phyloP scores from a whole-genome alignment of 2,113 vertebrate genomes.

The Lepisosteus osseus region DNA sequence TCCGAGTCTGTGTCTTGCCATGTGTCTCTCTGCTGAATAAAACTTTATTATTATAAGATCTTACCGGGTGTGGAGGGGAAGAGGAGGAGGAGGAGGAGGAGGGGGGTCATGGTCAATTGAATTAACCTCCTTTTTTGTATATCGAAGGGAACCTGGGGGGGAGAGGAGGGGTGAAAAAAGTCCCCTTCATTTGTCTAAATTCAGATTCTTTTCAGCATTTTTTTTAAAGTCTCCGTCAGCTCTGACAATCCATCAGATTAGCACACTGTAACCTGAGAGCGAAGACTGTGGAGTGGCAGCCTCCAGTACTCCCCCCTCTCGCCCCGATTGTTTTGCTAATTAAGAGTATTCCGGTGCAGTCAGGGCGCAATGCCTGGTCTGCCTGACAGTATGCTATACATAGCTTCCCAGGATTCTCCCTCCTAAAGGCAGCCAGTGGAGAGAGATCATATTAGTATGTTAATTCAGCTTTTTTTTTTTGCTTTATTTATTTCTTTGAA shows the following conservation, averaged over 20 bases:
- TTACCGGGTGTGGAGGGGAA: too few relatives aligned
- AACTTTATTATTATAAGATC: constrained; percentile 66
- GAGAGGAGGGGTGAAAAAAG: constrained; percentile 23
- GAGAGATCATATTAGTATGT: constrained; percentile 78
- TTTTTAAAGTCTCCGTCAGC: constrained; percentile 55
- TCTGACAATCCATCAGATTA: constrained; percentile 58
- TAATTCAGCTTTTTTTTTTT: constrained; percentile 43
- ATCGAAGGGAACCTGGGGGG: constrained; percentile 16
- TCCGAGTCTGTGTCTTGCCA: constrained; percentile 1
- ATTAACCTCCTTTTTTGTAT: constrained; percentile 70
- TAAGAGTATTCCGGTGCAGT: constrained; percentile 81
- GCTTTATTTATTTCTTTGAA: neutral
- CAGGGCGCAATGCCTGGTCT: constrained; percentile 72
- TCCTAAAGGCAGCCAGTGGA: constrained; percentile 71
- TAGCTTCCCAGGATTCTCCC: constrained; percentile 84
- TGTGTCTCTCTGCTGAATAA: constrained; percentile 68
- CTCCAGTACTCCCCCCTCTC: constrained; percentile 24
- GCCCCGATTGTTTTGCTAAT: constrained; percentile 82
- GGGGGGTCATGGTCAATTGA: constrained; percentile 73
- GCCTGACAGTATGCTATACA: constrained; percentile 74
- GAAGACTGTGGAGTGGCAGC: constrained; percentile 52
- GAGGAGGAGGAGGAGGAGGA: constrained; percentile 7
- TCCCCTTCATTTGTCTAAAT: constrained; percentile 71
- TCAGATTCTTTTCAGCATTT: constrained; percentile 59
- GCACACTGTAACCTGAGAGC: constrained; percentile 72